Evolutionary conservation across 2,113 vertebrate species (phyloP).

Genomic region (Eclectus roratus): DNA sequence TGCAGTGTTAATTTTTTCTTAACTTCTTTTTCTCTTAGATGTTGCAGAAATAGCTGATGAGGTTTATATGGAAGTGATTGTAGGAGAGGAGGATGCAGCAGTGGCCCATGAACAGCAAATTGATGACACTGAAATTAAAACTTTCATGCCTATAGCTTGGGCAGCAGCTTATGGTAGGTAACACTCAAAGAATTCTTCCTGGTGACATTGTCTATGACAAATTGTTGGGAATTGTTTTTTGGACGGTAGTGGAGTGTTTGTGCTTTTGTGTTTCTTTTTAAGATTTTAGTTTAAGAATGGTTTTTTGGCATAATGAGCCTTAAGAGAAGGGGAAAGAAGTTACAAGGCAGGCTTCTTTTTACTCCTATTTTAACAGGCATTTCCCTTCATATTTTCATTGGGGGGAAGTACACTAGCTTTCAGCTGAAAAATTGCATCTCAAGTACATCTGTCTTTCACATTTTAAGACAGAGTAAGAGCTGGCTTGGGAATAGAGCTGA

Average conservation of each 20-base stretch:
- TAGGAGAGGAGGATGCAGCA: slow-evolving; percentile 87
- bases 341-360: slow-evolving; percentile 12
- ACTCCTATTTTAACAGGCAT: slow-evolving; percentile 29
- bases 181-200: not conserved
- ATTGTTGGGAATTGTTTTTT: not conserved
- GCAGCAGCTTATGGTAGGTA: slow-evolving; percentile 90
- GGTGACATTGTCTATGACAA: not conserved
- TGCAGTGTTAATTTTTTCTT: not conserved
- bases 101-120: slow-evolving; percentile 85
- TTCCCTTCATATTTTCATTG: slow-evolving; percentile 32
- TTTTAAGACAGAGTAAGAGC: slow-evolving; percentile 8
- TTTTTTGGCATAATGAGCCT: slow-evolving; percentile 15
- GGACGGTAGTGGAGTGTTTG: not conserved
- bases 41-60: slow-evolving; percentile 91
- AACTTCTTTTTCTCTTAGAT: slow-evolving; percentile 77
- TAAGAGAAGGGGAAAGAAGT: slow-evolving; percentile 1
- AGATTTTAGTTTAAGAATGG: not conserved
- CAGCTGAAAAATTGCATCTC: slow-evolving; percentile 31
- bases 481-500: not conserved
- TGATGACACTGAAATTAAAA: slow-evolving; percentile 87
- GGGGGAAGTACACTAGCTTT: slow-evolving; percentile 8
- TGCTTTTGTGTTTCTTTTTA: not conserved
- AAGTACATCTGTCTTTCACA: slow-evolving; percentile 10
- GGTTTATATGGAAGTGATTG: slow-evolving; percentile 96
- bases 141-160: slow-evolving; percentile 93